phyloP scores from a whole-genome alignment of 2,888 invertebrate genomes.

The Yponomeuta sedellus region DNA sequence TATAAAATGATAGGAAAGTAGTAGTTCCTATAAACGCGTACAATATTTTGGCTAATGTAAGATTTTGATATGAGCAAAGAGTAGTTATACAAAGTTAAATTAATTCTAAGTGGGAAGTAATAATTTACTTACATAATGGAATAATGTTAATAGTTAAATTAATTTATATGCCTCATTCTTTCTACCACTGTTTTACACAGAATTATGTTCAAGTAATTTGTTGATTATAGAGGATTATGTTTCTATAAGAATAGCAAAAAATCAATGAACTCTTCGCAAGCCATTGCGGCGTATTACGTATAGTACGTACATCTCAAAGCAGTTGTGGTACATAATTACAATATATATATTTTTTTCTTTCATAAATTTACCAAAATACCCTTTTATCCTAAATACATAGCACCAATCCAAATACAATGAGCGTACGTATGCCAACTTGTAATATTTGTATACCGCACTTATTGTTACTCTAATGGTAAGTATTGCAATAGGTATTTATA shows the following conservation, averaged over 20 bases:
- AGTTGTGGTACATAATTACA: not conserved
- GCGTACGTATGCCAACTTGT: constrained; percentile 36
- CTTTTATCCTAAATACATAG: constrained; percentile 39
- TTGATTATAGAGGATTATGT: too few species aligned
- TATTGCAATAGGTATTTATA: not conserved
- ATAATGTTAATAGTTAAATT: constrained; percentile 38
- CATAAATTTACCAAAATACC: constrained; percentile 1
- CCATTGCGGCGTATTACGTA: not conserved
- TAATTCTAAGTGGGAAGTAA: constrained; percentile 59
- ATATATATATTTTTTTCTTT: constrained; percentile 1
- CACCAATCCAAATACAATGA: constrained; percentile 57
- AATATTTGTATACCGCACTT: not conserved
- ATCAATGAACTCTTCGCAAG: not conserved
- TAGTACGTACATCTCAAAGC: not conserved
- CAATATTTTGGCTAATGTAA: constrained; percentile 60
- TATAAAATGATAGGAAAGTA: constrained; percentile 21
- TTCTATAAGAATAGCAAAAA: not conserved
- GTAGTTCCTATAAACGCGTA: constrained; percentile 27
- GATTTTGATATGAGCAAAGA: constrained; percentile 73
- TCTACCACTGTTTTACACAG: not conserved
- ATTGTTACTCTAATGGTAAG: not conserved
- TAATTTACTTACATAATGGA: constrained; percentile 71
- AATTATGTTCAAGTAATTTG: not conserved
- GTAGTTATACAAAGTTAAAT: constrained; percentile 39
- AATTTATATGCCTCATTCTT: not conserved